Evolutionary conservation across 2,113 vertebrate species (phyloP).

Genomic region (Natator depressus): DNA sequence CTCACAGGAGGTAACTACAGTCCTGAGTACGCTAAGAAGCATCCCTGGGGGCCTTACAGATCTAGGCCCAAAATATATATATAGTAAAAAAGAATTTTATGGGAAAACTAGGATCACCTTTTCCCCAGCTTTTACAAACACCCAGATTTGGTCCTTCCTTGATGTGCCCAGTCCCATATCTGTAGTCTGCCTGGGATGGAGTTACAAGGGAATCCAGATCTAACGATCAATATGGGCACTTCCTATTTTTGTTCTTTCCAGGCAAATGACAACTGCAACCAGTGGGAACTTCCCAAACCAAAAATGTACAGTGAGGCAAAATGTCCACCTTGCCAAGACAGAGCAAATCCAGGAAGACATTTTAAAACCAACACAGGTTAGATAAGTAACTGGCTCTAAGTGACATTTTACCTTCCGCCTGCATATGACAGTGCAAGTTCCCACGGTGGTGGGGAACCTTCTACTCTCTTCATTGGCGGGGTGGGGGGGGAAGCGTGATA

Average conservation of each 20-base stretch:
- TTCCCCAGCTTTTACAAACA: neutral
- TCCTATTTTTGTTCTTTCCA: neutral
- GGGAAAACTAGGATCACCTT: rapidly evolving
- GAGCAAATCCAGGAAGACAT: neutral
- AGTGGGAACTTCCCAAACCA: neutral
- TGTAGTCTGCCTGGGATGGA: neutral
- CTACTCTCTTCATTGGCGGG: neutral
- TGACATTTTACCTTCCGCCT: neutral
- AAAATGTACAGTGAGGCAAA: neutral
- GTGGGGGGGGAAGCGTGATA: no score
- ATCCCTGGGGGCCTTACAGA: no score
- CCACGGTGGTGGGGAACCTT: neutral
- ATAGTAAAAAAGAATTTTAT: neutral
- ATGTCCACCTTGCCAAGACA: neutral
- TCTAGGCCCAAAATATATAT: neutral
- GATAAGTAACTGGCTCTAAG: neutral
- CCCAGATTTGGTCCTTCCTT: neutral
- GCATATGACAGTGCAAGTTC: neutral
- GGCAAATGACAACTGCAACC: neutral
- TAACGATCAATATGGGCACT: neutral
- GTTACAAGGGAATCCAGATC: neutral
- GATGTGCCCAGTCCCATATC: neutral
- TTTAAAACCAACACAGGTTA: neutral
- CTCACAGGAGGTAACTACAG: no score
- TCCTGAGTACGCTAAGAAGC: no score